Evolutionary conservation across 1,140 invertebrate species (phyloP), one percentile per base, ranked within the genome.

Genomic region (Drosophila novamexicana): DNA sequence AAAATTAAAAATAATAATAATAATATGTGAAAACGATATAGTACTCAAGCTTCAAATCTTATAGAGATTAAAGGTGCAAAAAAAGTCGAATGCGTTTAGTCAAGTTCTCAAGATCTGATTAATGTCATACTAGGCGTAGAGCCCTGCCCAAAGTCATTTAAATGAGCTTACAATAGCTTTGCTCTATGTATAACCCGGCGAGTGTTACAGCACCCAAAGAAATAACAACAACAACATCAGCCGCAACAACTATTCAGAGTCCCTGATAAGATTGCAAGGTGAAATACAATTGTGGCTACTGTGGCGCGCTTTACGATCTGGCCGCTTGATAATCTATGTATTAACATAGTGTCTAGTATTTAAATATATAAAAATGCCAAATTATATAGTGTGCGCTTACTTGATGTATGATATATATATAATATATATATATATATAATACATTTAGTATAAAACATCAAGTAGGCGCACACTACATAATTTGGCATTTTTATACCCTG

Each of bases 231-330:
- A 44, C 37, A 14, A 7, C 14, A 29, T 32, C 29, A 50, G n/a
- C 53, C 16, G n/a, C 37, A 34, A 39, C 18, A 34, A 47, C 40
- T 49, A 56, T 50, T 64, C 42, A 72, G 65, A 72, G 62, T 72
- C 37, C 45, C 69, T 58, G 69, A 72, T 72, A 72, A 72, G 69
- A 72, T 72, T 66, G 53, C 61, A 44, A 65, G 37, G 39, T 44
- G 29, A 47, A 69, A 65, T 29, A 18, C 50, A 57, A 57, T 45
- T 69, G 66, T 45, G 66, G 37, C 66, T 62, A 69, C 66, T 69
- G 58, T 36, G 37, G 32, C 8, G 5, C 42, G 68, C 29, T 34
- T 29, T 37, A 29, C 62, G 69, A 71, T 71, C 45, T 14, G 10
- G 9, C 10, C n/a, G 37, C 14, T 29, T 58, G 69, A 65, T 72